phyloP scores from a whole-genome alignment of 1,140 invertebrate species.

The Vanessa tameamea region DNA sequence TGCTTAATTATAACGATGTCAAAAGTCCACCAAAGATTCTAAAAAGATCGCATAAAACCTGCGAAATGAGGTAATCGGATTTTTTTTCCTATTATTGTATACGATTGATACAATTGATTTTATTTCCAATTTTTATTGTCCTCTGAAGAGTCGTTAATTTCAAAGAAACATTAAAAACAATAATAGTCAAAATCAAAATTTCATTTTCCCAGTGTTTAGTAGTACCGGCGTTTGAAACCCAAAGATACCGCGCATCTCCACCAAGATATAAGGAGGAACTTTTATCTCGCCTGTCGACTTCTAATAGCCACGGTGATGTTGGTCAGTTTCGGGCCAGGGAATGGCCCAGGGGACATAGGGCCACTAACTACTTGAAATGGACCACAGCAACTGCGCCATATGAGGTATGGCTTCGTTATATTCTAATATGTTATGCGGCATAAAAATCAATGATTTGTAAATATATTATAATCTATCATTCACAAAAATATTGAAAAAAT shows the following conservation, averaged over 20 bases:
- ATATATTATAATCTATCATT: too few relatives aligned
- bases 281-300: constrained; percentile 87
- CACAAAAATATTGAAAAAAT: too few relatives aligned
- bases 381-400: constrained; percentile 90
- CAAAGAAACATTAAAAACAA: too few relatives aligned
- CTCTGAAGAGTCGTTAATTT: too few relatives aligned
- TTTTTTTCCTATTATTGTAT: background rate
- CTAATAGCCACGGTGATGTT: constrained; percentile 78
- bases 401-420: constrained; percentile 81
- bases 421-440: background rate
- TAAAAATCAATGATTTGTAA: too few relatives aligned
- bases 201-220: constrained; percentile 85
- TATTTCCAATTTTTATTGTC: too few relatives aligned
- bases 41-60: too few relatives aligned
- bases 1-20: too few relatives aligned
- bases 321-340: constrained; percentile 92
- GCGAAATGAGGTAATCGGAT: too few relatives aligned
- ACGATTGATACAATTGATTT: too few relatives aligned
- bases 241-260: constrained; percentile 90
- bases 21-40: too few relatives aligned
- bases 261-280: constrained; percentile 91
- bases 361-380: constrained; percentile 94
- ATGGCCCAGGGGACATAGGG: constrained; percentile 91
- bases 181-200: background rate
- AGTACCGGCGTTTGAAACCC: constrained; percentile 95